Percentiles rank a stretch among this genome's conserved stretches.
Evolutionary conservation across 1,140 invertebrate genomes (phyloP).

Genomic region (Pectinophora gossypiella): DNA sequence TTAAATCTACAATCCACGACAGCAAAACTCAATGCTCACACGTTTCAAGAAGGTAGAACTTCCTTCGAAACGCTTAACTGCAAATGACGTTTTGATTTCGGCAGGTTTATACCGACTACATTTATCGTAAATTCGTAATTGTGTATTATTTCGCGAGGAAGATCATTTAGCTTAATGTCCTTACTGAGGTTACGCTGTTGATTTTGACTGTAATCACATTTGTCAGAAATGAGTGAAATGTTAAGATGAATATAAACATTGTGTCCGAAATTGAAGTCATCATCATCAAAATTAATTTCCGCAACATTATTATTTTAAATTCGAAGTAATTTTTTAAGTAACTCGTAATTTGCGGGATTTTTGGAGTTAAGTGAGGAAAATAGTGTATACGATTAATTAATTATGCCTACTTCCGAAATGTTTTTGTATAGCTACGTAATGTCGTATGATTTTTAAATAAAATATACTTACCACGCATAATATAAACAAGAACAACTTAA

Average conservation of each 20-base stretch:
- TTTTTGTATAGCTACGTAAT: no score
- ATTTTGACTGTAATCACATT: background rate
- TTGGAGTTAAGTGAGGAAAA: no score
- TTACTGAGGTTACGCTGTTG: constrained; percentile 27
- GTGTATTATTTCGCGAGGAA: constrained; percentile 30
- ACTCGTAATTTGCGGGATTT: background rate
- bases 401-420: no score
- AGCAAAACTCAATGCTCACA: constrained; percentile 11
- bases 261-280: background rate
- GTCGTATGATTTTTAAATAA: no score
- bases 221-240: background rate
- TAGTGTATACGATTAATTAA: no score
- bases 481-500: no score
- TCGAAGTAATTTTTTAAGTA: background rate
- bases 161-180: no score
- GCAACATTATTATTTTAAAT: background rate
- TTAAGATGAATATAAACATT: background rate
- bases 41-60: constrained; percentile 5
- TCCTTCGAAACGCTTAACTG: background rate
- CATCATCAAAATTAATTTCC: background rate
- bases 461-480: no score
- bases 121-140: constrained; percentile 66
- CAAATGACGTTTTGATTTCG: background rate
- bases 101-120: constrained; percentile 41
- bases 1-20: background rate